Percentiles rank a stretch among this genome's conserved stretches.
phyloP scores from a whole-genome alignment of 1,140 invertebrate species.

The Melipona quadrifasciata region DNA sequence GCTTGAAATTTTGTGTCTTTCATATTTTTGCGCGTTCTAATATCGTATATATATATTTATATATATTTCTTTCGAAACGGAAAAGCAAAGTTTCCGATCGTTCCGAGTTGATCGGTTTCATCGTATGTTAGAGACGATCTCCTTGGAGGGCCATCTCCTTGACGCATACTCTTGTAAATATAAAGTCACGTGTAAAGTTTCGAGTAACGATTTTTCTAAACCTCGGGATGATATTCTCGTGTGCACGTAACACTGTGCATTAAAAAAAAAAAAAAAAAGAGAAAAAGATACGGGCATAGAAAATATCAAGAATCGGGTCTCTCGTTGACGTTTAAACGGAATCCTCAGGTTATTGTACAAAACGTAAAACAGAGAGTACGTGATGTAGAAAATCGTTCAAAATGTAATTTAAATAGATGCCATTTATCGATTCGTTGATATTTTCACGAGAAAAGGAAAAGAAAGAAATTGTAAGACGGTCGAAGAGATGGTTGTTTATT shows the following conservation, averaged over 20 bases:
- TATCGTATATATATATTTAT: background rate
- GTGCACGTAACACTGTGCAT: constrained; percentile 74
- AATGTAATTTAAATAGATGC: constrained; percentile 50
- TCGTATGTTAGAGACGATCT: constrained; percentile 72
- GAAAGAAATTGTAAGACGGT: constrained; percentile 27
- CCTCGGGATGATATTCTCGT: constrained; percentile 78
- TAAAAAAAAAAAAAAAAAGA: constrained; percentile 51
- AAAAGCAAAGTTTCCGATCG: constrained; percentile 17
- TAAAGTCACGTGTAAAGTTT: constrained; percentile 69
- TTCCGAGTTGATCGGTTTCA: constrained; percentile 35
- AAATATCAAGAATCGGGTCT: constrained; percentile 57
- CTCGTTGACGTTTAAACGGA: constrained; percentile 49
- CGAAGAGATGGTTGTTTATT: constrained; percentile 36
- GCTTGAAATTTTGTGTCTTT: constrained; percentile 32
- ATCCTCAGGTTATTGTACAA: constrained; percentile 43
- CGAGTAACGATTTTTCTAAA: constrained; percentile 73
- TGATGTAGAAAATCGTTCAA: constrained; percentile 47
- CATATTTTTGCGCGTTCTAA: background rate
- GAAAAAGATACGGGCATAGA: constrained; percentile 50
- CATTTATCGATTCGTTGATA: constrained; percentile 49
- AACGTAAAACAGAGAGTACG: constrained; percentile 31
- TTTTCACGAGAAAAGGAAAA: constrained; percentile 20
- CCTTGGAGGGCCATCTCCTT: constrained; percentile 74
- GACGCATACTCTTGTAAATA: constrained; percentile 74
- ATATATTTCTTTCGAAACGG: background rate